Evolutionary conservation across 2,797 vertebrate species (phyloP), one percentile per base, ranked within the genome.

Genomic region (Acanthis flammea): DNA sequence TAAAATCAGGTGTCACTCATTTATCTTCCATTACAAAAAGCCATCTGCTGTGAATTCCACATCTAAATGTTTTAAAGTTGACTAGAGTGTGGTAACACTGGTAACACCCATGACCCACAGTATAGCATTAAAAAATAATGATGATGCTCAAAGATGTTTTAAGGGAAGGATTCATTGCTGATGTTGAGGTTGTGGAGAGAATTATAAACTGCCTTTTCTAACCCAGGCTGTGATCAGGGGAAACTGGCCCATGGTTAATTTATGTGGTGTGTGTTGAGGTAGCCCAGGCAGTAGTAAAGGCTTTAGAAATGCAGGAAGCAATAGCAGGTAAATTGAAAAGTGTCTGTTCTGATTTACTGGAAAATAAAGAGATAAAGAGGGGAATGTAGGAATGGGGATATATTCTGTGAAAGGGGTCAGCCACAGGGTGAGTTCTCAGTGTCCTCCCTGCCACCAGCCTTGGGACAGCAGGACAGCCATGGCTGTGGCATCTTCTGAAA

Each of bases 181-280:
- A 71, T 77, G 39, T 41, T 27, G 47, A 47, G 37, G 51, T 37
- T 83, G 42, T 72, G 57, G 30, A 83, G 51, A 74, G 65, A 83
- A 77, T 82, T 68, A 41, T 9, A 55, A 91, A 76, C 37, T 54
- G 27, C 42, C 7, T 85, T 93, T 91, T 77, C 77, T 53, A 77
- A 77, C 25, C 22, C 3, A 0, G 0, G 0, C 50, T 6, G 0
- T 57, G 39, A 42, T 42, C 30, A 4, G 17, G 31, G 18, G 18
- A 67, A 87, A 63, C 35, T 31, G 50, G 25, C 54, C 37, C 37
- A 12, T 67, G 58, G 54, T 53, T 90, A 80, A 77, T 94, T 84
- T 68, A 72, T 67, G 35, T 74, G 62, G 15, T 39, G 30, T 39
- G 35, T 1, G 0, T 72, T 55, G 72, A 63, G 57, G 48, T 30